A percentile compares a stretch with the other conserved stretches of the same genome.
Evolutionary conservation across 2,888 invertebrate genomes (phyloP).

Genomic region (Acronicta aceris): DNA sequence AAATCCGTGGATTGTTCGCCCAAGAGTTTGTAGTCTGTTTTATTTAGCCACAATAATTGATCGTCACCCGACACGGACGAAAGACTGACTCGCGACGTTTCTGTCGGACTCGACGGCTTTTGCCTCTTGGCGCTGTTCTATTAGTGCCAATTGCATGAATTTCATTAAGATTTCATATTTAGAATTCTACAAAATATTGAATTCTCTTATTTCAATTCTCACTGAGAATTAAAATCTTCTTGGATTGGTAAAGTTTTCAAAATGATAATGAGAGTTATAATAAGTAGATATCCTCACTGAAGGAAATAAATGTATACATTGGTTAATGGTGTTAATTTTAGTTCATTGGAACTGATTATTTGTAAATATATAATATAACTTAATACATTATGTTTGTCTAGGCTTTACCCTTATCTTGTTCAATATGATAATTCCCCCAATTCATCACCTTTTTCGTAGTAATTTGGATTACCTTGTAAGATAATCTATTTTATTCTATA

Average conservation of each 20-base stretch:
- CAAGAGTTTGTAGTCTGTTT: constrained; percentile 61
- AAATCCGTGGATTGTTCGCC: constrained; percentile 60
- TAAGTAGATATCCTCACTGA: no score
- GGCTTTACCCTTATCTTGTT: neutral
- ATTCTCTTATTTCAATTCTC: no score
- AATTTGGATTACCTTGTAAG: neutral
- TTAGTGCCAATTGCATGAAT: neutral
- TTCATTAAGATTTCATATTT: no score
- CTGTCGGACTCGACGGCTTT: constrained; percentile 35
- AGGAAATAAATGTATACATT: no score
- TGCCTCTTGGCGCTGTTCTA: constrained; percentile 39
- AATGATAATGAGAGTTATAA: no score
- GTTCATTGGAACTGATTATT: no score
- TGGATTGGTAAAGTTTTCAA: no score
- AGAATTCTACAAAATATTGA: no score
- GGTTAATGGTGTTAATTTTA: no score
- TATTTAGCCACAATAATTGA: constrained; percentile 73
- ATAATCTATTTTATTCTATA: constrained; percentile 7
- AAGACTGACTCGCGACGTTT: constrained; percentile 53
- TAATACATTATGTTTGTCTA: no score
- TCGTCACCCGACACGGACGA: constrained; percentile 74
- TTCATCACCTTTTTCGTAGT: neutral
- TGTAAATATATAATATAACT: no score
- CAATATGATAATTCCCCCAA: neutral
- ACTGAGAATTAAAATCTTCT: no score